Evolutionary conservation across 2,797 vertebrate species (phyloP), one percentile per base, ranked within the genome.

Genomic region (Eleutherodactylus coqui): DNA sequence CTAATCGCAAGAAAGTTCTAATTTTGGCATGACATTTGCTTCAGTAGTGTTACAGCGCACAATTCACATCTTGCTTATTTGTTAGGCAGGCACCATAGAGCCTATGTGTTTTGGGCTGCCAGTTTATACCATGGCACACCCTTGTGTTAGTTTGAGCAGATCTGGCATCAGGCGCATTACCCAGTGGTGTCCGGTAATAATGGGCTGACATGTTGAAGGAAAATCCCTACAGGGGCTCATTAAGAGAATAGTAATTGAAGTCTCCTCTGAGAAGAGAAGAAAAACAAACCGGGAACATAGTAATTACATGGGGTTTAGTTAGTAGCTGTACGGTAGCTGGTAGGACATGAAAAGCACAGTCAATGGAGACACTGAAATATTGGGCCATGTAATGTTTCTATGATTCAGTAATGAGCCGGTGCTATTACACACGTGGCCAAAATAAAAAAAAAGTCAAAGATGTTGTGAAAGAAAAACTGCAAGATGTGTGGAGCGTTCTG

Each of bases 221-320:
- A 75, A 76, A 75, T 81, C 78, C 41, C 70, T 38, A 32, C 55
- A 81, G 85, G 49, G 55, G 70, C 72, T 81, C 62, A 51, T 86
- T 86, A 86, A 86, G 29, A 29, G 32, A 8, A 62, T 62, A 21
- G 53, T 86, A 80, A 86, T 81, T 73, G 38, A 80, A 75, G 67
- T 38, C 38, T 86, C 78, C 78, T 51, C 55, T 64, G 67, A 73
- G 78, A 79, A 77, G 64, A 24, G 43, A 64, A 27, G 47, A 62
- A 64, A 81, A 86, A 60, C 51, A 86, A 80, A 85, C 64, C 7
- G 9, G 64, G 79, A 81, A 51, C 62, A 51, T 70, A 19, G 38
- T 53, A 75, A 73, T 83, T 60, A 83, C 41, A 24, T 43, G 5
- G 53, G 36, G 69, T 49, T 45, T 83, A 62, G 53, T 73, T 36